These are phyloP conservation scores for Pyrrhura leucotis DNA, from an alignment of 2,797 vertebrate species.

Conservation along the genomic window DNA sequence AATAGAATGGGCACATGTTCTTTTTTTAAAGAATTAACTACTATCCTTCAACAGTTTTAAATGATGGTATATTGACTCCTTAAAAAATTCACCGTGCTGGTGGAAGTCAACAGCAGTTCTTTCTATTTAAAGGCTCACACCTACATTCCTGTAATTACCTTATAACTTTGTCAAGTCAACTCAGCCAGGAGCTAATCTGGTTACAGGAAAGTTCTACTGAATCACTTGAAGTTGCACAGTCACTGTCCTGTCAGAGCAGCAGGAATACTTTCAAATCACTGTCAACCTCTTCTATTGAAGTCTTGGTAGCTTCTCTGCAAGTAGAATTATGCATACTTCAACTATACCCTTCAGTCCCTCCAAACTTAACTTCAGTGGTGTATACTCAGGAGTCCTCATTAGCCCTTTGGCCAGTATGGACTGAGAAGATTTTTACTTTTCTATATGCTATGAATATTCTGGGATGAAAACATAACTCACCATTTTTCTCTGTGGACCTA, in stretches of 20 bases:
- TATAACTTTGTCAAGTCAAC: background rate
- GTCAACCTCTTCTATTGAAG: background rate
- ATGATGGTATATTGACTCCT: background rate
- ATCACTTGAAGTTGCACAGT: rapidly evolving
- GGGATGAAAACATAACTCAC: background rate
- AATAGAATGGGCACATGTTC: background rate
- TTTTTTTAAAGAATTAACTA: background rate
- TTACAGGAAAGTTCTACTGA: background rate
- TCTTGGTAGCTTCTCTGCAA: background rate
- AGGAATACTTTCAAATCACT: background rate
- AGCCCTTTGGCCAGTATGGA: background rate
- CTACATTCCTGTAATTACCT: background rate
- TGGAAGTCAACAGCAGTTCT: background rate
- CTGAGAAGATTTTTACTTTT: background rate
- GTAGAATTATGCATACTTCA: background rate
- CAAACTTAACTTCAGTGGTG: background rate
- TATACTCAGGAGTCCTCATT: background rate
- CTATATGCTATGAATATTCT: background rate
- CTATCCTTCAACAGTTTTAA: background rate
- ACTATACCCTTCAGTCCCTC: background rate
- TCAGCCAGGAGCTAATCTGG: background rate
- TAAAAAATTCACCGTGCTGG: background rate
- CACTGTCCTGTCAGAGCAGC: background rate
- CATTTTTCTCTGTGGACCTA: background rate
- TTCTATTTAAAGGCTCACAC: background rate